phyloP scores from a whole-genome alignment of 2,113 vertebrate genomes.

The Eurypyga helias region DNA sequence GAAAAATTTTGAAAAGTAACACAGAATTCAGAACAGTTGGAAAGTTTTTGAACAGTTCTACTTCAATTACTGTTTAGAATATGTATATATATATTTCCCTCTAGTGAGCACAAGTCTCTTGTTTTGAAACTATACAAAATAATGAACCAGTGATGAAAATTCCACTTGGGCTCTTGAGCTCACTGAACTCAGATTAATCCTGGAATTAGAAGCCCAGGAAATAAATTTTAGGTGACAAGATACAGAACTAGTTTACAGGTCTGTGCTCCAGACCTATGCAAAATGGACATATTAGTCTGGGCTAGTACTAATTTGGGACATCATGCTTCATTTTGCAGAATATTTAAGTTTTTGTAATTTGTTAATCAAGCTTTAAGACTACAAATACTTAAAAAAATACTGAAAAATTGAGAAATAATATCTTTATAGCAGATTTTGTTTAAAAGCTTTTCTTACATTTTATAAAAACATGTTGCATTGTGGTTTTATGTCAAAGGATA shows the following conservation, averaged over 20 bases:
- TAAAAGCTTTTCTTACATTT: background rate
- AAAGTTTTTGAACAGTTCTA: background rate
- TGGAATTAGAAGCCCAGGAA: background rate
- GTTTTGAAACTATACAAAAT: background rate
- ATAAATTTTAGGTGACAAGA: background rate
- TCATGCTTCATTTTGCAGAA: background rate
- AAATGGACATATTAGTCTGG: background rate
- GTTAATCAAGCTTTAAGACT: background rate
- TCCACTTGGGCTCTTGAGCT: background rate
- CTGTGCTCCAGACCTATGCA: background rate
- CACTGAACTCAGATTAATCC: background rate
- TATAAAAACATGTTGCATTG: background rate
- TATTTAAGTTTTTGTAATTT: background rate
- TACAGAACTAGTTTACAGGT: background rate
- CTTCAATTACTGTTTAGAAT: background rate
- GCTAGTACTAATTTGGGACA: background rate
- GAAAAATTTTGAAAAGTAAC: background rate
- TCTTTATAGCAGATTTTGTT: background rate
- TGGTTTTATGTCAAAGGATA: background rate
- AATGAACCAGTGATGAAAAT: background rate
- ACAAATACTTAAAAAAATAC: background rate
- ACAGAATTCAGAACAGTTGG: background rate
- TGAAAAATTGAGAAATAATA: background rate
- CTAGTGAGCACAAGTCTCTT: background rate
- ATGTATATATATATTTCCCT: too few species aligned